These are phyloP conservation scores for Nothocercus julius DNA, from an alignment of 2,113 vertebrate species.

Conservation along the genomic window DNA sequence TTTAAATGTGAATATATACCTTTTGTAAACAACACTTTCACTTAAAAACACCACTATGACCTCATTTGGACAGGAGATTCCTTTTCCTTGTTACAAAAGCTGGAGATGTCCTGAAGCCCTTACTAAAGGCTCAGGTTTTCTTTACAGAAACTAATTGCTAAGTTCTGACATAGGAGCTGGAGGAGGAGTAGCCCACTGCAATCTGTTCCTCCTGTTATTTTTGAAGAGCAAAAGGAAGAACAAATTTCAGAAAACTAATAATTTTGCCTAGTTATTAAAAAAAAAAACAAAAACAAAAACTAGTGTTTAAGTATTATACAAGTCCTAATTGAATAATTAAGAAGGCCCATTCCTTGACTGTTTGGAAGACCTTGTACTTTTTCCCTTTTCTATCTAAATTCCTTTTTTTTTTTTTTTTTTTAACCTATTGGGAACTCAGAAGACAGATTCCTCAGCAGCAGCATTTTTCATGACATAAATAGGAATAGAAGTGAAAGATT, in stretches of 20 bases:
- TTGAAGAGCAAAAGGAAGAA: neutral
- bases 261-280: neutral
- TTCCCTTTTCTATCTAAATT: neutral
- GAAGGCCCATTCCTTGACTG: neutral
- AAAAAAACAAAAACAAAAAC: too few species aligned
- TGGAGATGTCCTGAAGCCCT: neutral
- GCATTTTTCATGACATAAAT: neutral
- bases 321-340: neutral
- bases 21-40: neutral
- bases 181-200: neutral
- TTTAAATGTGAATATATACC: neutral
- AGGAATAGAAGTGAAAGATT: neutral
- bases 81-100: neutral
- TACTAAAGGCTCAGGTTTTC: neutral
- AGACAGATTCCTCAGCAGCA: neutral
- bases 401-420: neutral
- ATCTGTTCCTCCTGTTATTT: neutral
- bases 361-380: neutral
- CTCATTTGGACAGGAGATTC: fast-evolving
- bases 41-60: neutral
- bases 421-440: neutral
- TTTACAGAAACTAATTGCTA: neutral
- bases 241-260: neutral
- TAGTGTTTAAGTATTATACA: neutral
- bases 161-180: fast-evolving